Conservation (phyloP, 2,888 invertebrate genomes). For the Galerucella calmariensis region DNA sequence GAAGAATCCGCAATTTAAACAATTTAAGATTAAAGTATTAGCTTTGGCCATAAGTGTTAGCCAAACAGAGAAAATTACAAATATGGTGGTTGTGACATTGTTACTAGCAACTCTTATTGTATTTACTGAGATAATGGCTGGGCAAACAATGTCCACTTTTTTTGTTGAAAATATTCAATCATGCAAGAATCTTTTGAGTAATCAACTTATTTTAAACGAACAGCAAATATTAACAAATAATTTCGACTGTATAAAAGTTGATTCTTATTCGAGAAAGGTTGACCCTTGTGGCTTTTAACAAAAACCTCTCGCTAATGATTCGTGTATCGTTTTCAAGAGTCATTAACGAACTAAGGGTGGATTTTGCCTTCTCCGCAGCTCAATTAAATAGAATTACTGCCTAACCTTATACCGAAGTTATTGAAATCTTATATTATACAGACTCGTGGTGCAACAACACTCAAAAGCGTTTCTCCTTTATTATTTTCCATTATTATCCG, state of each 20-base stretch:
- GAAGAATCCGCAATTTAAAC: slow-evolving; percentile 13
- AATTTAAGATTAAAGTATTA: slow-evolving; percentile 26
- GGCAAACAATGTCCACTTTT: slow-evolving; percentile 57
- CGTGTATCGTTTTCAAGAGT: slow-evolving; percentile 63
- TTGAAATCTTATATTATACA: slow-evolving; percentile 46
- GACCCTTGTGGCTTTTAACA: slow-evolving; percentile 14
- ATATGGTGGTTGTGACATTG: slow-evolving; percentile 50
- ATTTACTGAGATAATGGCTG: slow-evolving; percentile 61
- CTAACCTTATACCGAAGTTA: slow-evolving; percentile 40
- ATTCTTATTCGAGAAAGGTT: background rate
- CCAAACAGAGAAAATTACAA: slow-evolving; percentile 29
- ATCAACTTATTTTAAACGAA: slow-evolving; percentile 37
- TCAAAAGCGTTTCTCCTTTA: slow-evolving; percentile 50
- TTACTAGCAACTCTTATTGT: slow-evolving; percentile 59
- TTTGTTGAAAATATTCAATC: slow-evolving; percentile 39
- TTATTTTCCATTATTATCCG: slow-evolving; percentile 39
- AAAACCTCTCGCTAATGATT: slow-evolving; percentile 44
- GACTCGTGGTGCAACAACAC: slow-evolving; percentile 47
- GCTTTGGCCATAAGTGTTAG: slow-evolving; percentile 20
- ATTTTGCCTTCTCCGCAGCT: slow-evolving; percentile 42
- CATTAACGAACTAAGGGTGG: slow-evolving; percentile 58
- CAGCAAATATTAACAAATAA: slow-evolving; percentile 35
- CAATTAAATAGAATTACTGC: slow-evolving; percentile 59
- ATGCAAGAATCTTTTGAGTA: slow-evolving; percentile 31
- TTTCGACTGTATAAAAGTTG: background rate